A percentile compares a stretch with the other conserved stretches of the same genome.
Conservation (phyloP, 2,888 invertebrate genomes). For the Apamea monoglypha region DNA sequence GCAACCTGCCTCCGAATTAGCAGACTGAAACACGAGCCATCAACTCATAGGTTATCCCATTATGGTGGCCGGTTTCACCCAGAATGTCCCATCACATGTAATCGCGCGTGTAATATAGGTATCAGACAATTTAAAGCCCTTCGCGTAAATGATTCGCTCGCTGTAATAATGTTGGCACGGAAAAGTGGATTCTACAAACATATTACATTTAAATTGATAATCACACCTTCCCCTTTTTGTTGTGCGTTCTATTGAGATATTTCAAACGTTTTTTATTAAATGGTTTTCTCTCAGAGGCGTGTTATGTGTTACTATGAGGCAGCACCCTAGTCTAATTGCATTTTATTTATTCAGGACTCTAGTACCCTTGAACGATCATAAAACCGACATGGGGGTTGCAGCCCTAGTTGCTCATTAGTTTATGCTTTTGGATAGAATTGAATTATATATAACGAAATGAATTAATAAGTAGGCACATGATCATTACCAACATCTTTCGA, state of each 20-base stretch:
- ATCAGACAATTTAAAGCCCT: conserved; percentile 63
- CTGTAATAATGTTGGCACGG: conserved; percentile 27
- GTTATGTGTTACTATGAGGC: conserved; percentile 68
- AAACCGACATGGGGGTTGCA: conserved; percentile 71
- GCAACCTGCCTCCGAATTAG: conserved; percentile 80
- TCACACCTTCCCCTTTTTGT: conserved; percentile 69
- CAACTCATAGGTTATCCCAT: conserved; percentile 78
- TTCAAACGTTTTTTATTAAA: conserved; percentile 73
- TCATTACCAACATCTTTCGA: conserved; percentile 36
- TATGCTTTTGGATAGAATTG: conserved; percentile 72
- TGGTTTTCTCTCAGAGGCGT: conserved; percentile 70
- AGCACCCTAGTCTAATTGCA: conserved; percentile 84
- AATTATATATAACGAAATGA: conserved; percentile 67
- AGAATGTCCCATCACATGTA: conserved; percentile 75
- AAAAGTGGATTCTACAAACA: conserved; percentile 45
- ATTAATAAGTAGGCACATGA: neutral
- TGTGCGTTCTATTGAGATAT: conserved; percentile 70
- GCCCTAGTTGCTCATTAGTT: conserved; percentile 80
- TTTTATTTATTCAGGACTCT: conserved; percentile 88
- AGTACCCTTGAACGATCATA: conserved; percentile 73
- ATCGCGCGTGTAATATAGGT: conserved; percentile 71
- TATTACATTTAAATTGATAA: conserved; percentile 76
- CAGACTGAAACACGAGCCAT: conserved; percentile 74
- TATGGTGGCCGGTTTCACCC: conserved; percentile 75
- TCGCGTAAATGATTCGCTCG: conserved; percentile 60